These are phyloP conservation scores for Drosophila acutilabella DNA, from an alignment of 2,888 invertebrate species.

Conservation along the genomic window DNA sequence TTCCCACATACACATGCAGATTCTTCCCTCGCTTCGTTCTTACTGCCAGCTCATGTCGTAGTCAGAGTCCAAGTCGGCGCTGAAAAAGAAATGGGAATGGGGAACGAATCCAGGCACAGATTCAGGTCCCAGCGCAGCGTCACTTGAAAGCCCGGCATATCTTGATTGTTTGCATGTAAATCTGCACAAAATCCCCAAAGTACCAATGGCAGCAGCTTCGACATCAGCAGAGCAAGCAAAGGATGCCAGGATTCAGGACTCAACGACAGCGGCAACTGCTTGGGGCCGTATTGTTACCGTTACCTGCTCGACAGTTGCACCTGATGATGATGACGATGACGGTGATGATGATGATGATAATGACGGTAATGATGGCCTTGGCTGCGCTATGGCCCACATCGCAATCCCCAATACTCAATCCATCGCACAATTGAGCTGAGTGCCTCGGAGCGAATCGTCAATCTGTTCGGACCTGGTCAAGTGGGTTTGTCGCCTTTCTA, in stretches of 20 bases:
- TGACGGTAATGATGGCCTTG: constrained; percentile 51
- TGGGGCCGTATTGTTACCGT: constrained; percentile 45
- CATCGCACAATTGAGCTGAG: constrained; percentile 73
- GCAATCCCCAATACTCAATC: constrained; percentile 44
- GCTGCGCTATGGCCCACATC: constrained; percentile 39
- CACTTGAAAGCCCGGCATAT: constrained; percentile 78
- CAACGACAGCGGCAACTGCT: constrained; percentile 43
- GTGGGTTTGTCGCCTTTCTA: constrained; percentile 24
- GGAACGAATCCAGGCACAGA: constrained; percentile 29
- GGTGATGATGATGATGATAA: constrained; percentile 10
- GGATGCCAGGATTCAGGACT: constrained; percentile 45
- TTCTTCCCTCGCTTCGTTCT: not conserved
- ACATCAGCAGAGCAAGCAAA: constrained; percentile 38
- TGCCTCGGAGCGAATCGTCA: constrained; percentile 64
- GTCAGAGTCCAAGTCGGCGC: not conserved
- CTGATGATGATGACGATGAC: not conserved
- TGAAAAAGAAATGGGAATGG: not conserved
- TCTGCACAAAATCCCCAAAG: constrained; percentile 81
- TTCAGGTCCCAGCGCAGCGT: constrained; percentile 65
- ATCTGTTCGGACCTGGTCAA: constrained; percentile 51
- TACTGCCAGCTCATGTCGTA: not conserved
- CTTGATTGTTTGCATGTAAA: constrained; percentile 82
- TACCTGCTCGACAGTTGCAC: constrained; percentile 21
- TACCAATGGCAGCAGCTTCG: constrained; percentile 61
- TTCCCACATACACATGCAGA: constrained; percentile 11